Conservation (phyloP, 2,113 vertebrate species). For the Sapajus apella region DNA sequence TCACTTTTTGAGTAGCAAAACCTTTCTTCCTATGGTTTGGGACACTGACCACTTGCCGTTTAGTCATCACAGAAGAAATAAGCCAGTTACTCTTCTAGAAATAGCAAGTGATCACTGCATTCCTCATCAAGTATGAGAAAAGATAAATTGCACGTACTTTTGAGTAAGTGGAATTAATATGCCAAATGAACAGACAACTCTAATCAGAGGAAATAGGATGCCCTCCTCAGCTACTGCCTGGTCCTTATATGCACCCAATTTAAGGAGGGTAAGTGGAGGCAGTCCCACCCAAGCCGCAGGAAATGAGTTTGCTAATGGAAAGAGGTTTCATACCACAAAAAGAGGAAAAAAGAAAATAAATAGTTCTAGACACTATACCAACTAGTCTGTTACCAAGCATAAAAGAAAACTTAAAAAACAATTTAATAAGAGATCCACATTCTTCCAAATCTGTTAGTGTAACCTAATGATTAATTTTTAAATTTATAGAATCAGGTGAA, state of each 20-base stretch:
- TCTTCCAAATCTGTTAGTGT: background rate
- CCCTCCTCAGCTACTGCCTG: background rate
- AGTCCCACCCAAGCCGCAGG: background rate
- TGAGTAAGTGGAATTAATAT: background rate
- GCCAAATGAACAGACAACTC: background rate
- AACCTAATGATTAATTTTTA: background rate
- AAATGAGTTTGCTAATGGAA: background rate
- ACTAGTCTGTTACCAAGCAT: background rate
- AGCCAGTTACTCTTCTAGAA: background rate
- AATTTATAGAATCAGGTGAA: background rate
- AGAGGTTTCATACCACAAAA: background rate
- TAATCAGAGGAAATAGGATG: background rate
- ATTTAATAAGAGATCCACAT: background rate
- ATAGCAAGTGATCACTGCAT: background rate
- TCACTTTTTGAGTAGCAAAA: background rate
- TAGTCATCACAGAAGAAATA: background rate
- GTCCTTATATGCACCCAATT: background rate
- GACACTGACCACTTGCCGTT: background rate
- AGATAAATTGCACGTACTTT: background rate
- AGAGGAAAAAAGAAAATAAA: background rate
- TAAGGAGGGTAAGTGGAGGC: background rate
- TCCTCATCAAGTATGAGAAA: background rate
- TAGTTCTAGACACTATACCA: background rate
- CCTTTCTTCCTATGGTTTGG: background rate
- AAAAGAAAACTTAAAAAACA: background rate